Evolutionary conservation across 2,888 invertebrate species (phyloP), one percentile per base, ranked within the genome.

Genomic region (Cheilosia soror): DNA sequence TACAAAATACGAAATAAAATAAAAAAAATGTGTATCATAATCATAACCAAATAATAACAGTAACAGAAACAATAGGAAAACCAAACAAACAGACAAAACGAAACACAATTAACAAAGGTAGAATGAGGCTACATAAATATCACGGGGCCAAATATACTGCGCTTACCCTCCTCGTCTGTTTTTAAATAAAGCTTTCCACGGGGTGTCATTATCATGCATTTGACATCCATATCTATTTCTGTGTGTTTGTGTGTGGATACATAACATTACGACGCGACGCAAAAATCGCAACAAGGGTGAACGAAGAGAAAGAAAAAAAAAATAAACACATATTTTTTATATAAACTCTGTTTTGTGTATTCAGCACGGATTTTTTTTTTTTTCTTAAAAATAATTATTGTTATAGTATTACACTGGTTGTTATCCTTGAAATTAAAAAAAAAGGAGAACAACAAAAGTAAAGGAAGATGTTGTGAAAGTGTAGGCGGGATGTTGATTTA

Each of bases 151-250:
- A 76, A 81, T 81, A 44, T 63, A 76, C 76, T 87, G 78, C 63
- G 93, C 96, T 96, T 96, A 96, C 96, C 96, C 94, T 95, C 95
- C 93, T 94, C 95, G 93, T 96, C 96, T 93, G 95, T 95, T 94
- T 96, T 96, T 93, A 96, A 95, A 95, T 96, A 96, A 92, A 95
- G 95, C 94, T 95, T 95, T 93, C 96, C 96, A 94, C 95, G 94
- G 91, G 95, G 95, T 93, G 95, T 95, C 93, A 96, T 94, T 93
- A 95, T 94, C 92, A 95, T 95, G 92, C 96, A 95, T 93, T 94
- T 95, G 94, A 95, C 95, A 94, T 95, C 95, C 86, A 86, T 82
- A 78, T 86, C 86, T 78, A 86, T 51, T 69, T 86, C 78, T 82
- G 94, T 95, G 95, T 93, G 94, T 92, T 91, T 93, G 93, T 94